These are phyloP conservation scores for Tigriopus japonicus DNA, from an alignment of 1,140 invertebrate species.

Conservation along the genomic window DNA sequence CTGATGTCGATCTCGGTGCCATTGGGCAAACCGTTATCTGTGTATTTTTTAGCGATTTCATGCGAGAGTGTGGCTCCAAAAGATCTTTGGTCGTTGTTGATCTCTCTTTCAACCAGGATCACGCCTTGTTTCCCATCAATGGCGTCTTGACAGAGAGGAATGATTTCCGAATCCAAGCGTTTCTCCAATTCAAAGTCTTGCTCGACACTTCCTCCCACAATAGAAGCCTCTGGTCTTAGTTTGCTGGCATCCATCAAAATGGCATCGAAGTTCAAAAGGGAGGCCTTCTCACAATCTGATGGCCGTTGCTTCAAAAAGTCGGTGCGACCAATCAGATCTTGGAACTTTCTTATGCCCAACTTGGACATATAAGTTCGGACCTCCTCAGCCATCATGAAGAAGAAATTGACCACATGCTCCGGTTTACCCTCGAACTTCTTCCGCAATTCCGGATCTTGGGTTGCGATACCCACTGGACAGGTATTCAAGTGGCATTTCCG, in stretches of 20 bases:
- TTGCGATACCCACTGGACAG: constrained; percentile 95
- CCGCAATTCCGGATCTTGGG: constrained; percentile 76
- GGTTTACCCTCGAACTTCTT: constrained; percentile 95
- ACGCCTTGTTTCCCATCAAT: constrained; percentile 45
- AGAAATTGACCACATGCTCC: constrained; percentile 91
- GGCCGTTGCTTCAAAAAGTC: constrained; percentile 52
- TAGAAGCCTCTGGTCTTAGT: constrained; percentile 70
- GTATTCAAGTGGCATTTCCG: constrained; percentile 98
- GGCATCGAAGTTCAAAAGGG: constrained; percentile 57
- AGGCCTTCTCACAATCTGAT: constrained; percentile 48
- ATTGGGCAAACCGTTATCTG: constrained; percentile 66
- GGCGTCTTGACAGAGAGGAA: constrained; percentile 50
- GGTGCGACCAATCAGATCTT: constrained; percentile 83
- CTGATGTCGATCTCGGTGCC: constrained; percentile 62
- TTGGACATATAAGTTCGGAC: constrained; percentile 70
- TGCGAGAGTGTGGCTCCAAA: constrained; percentile 88
- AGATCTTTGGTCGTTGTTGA: constrained; percentile 75
- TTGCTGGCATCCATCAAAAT: constrained; percentile 75
- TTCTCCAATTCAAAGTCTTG: constrained; percentile 83
- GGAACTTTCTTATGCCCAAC: constrained; percentile 67
- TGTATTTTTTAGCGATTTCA: constrained; percentile 75
- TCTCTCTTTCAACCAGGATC: constrained; percentile 54
- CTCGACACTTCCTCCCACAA: constrained; percentile 62
- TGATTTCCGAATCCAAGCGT: constrained; percentile 62
- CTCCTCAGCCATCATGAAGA: constrained; percentile 95